Base-by-base conservation (phyloP, 2,113 vertebrate genomes). In the Notechis scutatus region DNA sequence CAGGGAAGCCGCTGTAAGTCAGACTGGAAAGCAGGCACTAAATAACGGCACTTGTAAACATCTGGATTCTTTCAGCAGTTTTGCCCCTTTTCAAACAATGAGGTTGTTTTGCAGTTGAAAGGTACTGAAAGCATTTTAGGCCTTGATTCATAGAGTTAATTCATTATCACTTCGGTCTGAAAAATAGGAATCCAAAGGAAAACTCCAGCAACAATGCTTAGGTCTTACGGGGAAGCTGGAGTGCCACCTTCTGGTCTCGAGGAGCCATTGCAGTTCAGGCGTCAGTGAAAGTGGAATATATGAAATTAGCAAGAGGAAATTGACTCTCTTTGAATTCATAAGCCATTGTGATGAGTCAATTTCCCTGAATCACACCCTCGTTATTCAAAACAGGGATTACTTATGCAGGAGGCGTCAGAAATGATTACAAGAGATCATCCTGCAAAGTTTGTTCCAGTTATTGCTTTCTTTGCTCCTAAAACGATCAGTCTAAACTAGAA, bases 161-260 rank as follows among this genome's bases (percentile, higher is more conserved):
- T 56, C 47, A 56, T 20, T 88, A 50, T 69, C 9, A 0, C 26
- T 50, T 88, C 26, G 18, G 11, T 39, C 15, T 12, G 14, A 21
- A 34, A 50, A 21, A 61, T 15, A 50, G 26, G 47, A 11, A 85
- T 47, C 18, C 2, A 57, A 8, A 2, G 21, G 21, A 29, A 64
- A 64, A 64, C 59, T 29, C 11, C 10, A 34, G 7, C 64, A 4
- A 18, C 34, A 5, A n/a, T 7, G 64, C n/a, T 34, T 6, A 15
- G n/a, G 64, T 74, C 4, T 74, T n/a, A 3, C 15, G 34, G 12
- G 4, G 5, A 92, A 1, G 9, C 64, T 15, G 29, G 64, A 57
- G 94, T 93, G 96, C 94, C 96, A 95, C 69, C 97, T 95, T 42
- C 87, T 93, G 95, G 95, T 23, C 23, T 0, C 42, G 23, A 54